Percentiles rank a stretch among this genome's conserved stretches.
phyloP scores from a whole-genome alignment of 2,888 invertebrate genomes.

The Andrena haemorrhoa region DNA sequence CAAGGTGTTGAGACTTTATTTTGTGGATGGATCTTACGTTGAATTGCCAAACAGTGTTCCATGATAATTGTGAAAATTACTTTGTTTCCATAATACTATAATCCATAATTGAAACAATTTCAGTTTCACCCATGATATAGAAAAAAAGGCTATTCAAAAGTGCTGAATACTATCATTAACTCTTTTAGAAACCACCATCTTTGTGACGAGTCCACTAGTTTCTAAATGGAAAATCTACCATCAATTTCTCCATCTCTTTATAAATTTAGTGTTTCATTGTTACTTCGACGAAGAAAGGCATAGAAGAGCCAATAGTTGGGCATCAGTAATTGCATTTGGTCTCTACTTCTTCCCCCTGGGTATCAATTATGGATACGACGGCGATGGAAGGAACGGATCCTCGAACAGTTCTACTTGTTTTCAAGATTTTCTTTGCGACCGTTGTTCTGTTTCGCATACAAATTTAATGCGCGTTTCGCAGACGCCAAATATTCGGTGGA shows the following conservation, averaged over 20 bases:
- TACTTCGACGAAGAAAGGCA: not conserved
- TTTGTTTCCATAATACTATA: too few species aligned
- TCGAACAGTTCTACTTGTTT: not conserved
- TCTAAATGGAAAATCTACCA: not conserved
- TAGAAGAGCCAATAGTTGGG: not conserved
- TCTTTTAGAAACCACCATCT: not conserved
- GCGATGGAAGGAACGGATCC: not conserved
- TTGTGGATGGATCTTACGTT: too few species aligned
- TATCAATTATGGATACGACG: conserved; percentile 34
- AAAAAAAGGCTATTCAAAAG: too few species aligned
- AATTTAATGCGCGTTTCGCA: not conserved
- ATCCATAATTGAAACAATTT: too few species aligned
- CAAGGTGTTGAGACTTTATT: too few species aligned
- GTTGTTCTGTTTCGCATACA: not conserved
- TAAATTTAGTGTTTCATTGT: not conserved
- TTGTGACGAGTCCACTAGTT: not conserved
- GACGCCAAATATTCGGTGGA: not conserved
- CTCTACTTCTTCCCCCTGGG: not conserved
- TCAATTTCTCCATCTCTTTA: not conserved
- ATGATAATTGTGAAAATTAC: too few species aligned
- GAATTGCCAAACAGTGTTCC: too few species aligned
- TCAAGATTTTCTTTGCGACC: not conserved
- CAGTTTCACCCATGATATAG: too few species aligned
- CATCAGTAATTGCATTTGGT: conserved; percentile 46
- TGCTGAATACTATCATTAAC: too few species aligned